A percentile compares a stretch with the other conserved stretches of the same genome.
These are phyloP conservation scores for Tenebrosternarchus preto DNA, from an alignment of 2,113 vertebrate species.

Conservation along the genomic window DNA sequence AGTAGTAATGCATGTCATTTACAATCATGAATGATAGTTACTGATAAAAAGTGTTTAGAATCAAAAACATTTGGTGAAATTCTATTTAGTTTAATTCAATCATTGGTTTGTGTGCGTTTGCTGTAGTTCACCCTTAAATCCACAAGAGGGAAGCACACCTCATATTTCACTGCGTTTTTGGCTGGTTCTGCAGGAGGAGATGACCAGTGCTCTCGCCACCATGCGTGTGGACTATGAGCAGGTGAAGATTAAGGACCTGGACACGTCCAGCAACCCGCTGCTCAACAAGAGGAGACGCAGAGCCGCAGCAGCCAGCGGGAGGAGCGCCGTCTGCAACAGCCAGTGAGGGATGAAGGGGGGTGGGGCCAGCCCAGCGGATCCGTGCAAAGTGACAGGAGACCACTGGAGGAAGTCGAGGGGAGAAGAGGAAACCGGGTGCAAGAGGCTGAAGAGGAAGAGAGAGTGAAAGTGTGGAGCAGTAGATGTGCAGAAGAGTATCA, in stretches of 20 bases:
- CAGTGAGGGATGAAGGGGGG: constrained; percentile 42
- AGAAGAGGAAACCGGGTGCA: background rate
- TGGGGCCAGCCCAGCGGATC: background rate
- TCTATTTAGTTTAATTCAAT: background rate
- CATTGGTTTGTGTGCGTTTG: background rate
- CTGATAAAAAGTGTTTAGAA: background rate
- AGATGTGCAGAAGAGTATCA: background rate
- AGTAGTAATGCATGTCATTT: background rate
- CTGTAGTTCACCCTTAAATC: background rate
- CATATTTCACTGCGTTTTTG: background rate
- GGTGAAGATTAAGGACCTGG: constrained; percentile 96
- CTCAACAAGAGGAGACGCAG: constrained; percentile 94
- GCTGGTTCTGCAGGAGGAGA: constrained; percentile 83
- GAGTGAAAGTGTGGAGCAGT: background rate
- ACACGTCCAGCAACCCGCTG: constrained; percentile 92
- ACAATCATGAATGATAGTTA: background rate
- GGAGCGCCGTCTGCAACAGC: constrained; percentile 80
- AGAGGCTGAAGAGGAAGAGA: background rate
- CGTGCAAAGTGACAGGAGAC: background rate
- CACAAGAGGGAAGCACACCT: constrained; percentile 59
- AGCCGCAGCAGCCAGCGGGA: constrained; percentile 71
- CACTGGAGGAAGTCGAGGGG: background rate
- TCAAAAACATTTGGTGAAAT: background rate
- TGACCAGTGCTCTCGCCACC: constrained; percentile 96
- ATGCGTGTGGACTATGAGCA: constrained; percentile 98